These are phyloP conservation scores for Archaeoteleia sp. DNA, from an alignment of 2,888 invertebrate genomes.

Conservation along the genomic window DNA sequence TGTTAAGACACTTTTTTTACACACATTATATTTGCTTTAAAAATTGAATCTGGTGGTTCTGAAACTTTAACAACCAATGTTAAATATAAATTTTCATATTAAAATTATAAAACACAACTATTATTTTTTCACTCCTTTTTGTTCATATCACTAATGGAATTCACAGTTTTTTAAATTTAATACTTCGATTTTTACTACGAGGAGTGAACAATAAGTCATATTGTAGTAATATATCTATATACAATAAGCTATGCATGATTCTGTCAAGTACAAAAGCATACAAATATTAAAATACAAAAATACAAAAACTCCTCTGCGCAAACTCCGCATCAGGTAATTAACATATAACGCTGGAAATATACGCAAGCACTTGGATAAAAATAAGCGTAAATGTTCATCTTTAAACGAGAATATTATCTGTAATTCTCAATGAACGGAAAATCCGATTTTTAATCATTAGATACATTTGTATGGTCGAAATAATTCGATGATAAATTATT, in stretches of 20 bases:
- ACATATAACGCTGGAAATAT: conserved; percentile 32
- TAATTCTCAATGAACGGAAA: conserved; percentile 27
- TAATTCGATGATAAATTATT: background rate
- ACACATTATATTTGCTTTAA: no score
- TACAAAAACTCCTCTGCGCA: conserved; percentile 34
- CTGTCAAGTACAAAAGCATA: conserved; percentile 38
- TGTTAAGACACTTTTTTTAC: no score
- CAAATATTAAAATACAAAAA: conserved; percentile 39
- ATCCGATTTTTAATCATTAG: conserved; percentile 24
- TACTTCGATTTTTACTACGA: no score
- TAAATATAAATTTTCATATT: no score
- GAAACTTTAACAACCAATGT: no score
- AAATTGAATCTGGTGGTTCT: no score
- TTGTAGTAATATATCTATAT: no score
- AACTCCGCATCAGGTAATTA: conserved; percentile 38
- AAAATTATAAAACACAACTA: no score
- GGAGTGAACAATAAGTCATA: no score
- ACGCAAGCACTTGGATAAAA: conserved; percentile 39
- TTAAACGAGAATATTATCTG: conserved; percentile 24
- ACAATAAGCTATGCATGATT: conserved; percentile 39
- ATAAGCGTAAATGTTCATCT: conserved; percentile 29
- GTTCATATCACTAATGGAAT: no score
- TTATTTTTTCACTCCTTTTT: no score
- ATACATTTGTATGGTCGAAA: conserved; percentile 8
- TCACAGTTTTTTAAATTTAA: no score